Percentiles rank a stretch among this genome's conserved stretches.
Conservation (phyloP, 2,113 vertebrate species). For the Sapayoa aenigma region DNA sequence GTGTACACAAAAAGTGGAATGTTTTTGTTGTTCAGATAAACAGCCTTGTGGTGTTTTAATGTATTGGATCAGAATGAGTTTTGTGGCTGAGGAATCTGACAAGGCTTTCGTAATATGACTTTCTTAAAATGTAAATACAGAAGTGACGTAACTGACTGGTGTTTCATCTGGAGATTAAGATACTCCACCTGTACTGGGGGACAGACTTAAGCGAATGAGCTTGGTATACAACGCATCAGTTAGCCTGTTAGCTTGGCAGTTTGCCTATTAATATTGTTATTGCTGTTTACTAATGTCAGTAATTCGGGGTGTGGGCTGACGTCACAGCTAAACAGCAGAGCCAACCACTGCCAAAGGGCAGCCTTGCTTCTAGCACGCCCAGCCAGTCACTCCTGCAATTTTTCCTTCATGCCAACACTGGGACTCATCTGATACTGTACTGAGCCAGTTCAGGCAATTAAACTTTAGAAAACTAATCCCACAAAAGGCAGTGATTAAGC, state of each 20-base stretch:
- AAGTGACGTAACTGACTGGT: neutral
- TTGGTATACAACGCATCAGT: neutral
- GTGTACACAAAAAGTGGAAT: neutral
- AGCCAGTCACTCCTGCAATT: rapidly evolving
- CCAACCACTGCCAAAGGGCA: neutral
- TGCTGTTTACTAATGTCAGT: neutral
- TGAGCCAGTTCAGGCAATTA: neutral
- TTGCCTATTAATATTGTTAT: neutral
- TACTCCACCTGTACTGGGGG: neutral
- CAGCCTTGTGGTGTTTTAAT: neutral
- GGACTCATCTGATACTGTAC: neutral
- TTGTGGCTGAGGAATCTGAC: neutral
- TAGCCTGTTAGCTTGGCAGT: neutral
- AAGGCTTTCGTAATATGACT: neutral
- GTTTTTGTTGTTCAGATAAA: neutral
- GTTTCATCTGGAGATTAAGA: neutral
- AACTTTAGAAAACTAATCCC: neutral
- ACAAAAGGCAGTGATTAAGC: neutral
- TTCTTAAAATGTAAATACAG: neutral
- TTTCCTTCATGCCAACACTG: neutral
- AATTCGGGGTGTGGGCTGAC: neutral
- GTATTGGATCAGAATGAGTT: neutral
- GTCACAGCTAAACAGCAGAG: neutral
- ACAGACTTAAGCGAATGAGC: neutral
- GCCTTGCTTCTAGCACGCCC: rapidly evolving